Base-by-base conservation (phyloP, 2,888 invertebrate species). In the Melieria crassipennis region DNA sequence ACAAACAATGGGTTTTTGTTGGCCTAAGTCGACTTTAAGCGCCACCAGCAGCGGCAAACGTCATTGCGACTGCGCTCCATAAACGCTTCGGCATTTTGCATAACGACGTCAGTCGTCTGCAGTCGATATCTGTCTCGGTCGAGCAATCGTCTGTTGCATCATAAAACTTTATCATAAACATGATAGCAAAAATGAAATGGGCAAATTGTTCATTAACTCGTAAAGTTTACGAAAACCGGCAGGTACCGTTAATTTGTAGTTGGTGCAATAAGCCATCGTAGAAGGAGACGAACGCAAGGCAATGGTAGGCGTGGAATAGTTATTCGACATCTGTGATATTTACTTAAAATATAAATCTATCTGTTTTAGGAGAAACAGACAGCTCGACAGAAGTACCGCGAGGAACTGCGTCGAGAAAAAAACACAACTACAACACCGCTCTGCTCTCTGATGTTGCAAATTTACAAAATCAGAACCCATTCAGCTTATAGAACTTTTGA, bases 1-100 rank as follows among this genome's bases (percentile, higher is more conserved):
- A 74, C 80, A 52, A 75, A 74, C 71, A 73, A 74, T 75, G 73
- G 65, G 65, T 64, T 75, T 78, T 77, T 77, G 73, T 77, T 76
- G 75, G 74, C 75, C 55, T 69, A 69, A 75, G 73, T 73, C 74
- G 74, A 75, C 75, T 75, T 75, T 78, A 81, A 81, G 82, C 82
- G 83, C 84, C 83, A 82, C 77, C 77, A 75, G 75, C 80, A 69
- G 74, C 75, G 63, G 74, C 73, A 76, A 74, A 77, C 46, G 45
- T 11, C 62, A 55, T 10, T 46, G 47, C 48, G 46, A 13, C 30
- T 30, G 30, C 30, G 30, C 30, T 30, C 30, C 30, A 30, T 30
- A 30, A 30, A 30, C 30, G 30, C 3, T 30, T 11, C 10, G 43
- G 58, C 5, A 5, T 58, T 58, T 42, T 63, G 52, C 43, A 52